phyloP scores from a whole-genome alignment of 2,888 invertebrate species.

The Campoplex nolae region DNA sequence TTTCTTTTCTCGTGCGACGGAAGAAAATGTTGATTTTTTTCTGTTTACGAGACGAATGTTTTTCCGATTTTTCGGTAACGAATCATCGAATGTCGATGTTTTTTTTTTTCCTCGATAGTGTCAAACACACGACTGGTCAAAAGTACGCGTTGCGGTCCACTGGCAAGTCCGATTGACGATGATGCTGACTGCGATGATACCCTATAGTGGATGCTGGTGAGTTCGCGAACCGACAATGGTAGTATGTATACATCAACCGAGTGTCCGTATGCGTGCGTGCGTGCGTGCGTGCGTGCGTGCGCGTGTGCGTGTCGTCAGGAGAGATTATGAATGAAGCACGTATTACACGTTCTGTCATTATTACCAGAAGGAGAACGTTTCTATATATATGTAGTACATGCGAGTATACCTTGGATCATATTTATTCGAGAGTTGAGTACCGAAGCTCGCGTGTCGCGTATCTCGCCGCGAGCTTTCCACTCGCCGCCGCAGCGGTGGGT shows the following conservation, averaged over 20 bases:
- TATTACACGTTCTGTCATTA: constrained; percentile 68
- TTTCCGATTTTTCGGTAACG: not conserved
- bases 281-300: constrained; percentile 49
- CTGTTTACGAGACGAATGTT: not conserved
- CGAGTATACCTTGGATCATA: constrained; percentile 9
- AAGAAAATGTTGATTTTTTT: no score
- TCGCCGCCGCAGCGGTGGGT: constrained; percentile 4
- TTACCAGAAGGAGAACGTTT: constrained; percentile 57
- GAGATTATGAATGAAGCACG: constrained; percentile 72
- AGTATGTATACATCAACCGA: constrained; percentile 8
- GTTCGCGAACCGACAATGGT: constrained; percentile 58
- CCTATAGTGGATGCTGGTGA: constrained; percentile 70
- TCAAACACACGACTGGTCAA: constrained; percentile 66
- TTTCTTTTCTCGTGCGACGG: no score
- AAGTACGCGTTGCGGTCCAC: constrained; percentile 68
- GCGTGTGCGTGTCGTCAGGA: constrained; percentile 47
- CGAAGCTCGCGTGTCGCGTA: constrained; percentile 40
- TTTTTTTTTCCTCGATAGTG: constrained; percentile 14
- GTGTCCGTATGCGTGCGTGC: constrained; percentile 42
- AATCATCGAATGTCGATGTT: not conserved
- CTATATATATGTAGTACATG: not conserved
- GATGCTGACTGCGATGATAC: constrained; percentile 48
- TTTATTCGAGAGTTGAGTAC: constrained; percentile 23
- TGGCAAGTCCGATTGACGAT: constrained; percentile 44
- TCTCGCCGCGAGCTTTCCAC: constrained; percentile 53